These are phyloP conservation scores for Tachina grossa DNA, from an alignment of 2,888 invertebrate genomes.

Conservation along the genomic window DNA sequence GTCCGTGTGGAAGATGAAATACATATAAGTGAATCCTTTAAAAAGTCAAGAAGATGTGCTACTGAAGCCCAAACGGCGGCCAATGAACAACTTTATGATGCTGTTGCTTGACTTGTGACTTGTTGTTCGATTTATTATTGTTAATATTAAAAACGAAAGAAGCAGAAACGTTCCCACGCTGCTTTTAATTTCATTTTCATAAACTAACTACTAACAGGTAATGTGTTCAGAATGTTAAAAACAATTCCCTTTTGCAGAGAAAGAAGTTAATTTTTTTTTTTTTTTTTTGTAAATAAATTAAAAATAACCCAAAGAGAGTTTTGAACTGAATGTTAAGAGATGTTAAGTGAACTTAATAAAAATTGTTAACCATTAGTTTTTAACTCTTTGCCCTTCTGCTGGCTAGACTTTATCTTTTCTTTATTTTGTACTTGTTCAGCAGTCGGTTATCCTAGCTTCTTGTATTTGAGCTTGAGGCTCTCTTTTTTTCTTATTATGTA, in stretches of 20 bases:
- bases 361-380: conserved; percentile 77
- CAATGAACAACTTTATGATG: conserved; percentile 62
- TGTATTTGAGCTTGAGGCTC: conserved; percentile 35
- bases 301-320: conserved; percentile 30
- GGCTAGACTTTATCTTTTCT: conserved; percentile 5
- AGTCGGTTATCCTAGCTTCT: conserved; percentile 35
- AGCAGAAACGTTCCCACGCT: conserved; percentile 64
- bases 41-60: conserved; percentile 23
- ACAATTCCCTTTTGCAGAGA: conserved; percentile 15
- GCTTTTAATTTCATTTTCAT: conserved; percentile 70
- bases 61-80: conserved; percentile 28
- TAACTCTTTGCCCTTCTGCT: conserved; percentile 73
- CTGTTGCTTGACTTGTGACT: conserved; percentile 68
- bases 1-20: conserved; percentile 24
- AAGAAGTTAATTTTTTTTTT: not conserved
- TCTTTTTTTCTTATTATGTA: not conserved
- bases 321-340: conserved; percentile 55
- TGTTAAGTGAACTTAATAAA: not conserved
- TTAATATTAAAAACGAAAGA: conserved; percentile 46
- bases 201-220: conserved; percentile 41
- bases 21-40: conserved; percentile 41
- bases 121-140: conserved; percentile 68
- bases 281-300: conserved; percentile 50
- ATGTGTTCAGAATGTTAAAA: conserved; percentile 61
- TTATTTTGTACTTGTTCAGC: not conserved